These are phyloP conservation scores for Leptopilina myrica DNA, from an alignment of 2,888 invertebrate genomes.

Conservation along the genomic window DNA sequence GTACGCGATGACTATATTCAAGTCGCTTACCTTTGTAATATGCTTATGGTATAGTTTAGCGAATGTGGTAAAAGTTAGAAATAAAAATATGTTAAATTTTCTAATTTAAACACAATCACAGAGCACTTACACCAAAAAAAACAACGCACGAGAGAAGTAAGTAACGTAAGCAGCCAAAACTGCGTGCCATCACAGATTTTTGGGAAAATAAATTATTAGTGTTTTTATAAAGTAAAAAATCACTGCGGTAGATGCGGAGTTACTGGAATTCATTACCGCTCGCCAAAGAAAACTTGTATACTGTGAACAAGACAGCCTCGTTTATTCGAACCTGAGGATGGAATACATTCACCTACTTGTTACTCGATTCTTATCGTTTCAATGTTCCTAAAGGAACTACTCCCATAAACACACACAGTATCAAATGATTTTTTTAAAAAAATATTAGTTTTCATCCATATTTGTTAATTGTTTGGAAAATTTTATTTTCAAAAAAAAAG, in stretches of 20 bases:
- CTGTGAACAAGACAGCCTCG: slow-evolving; percentile 10
- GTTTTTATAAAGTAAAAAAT: not conserved
- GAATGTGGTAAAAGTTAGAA: not conserved
- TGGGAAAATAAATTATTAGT: not conserved
- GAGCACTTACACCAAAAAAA: slow-evolving; percentile 15
- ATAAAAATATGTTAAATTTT: not conserved
- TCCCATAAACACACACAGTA: not conserved
- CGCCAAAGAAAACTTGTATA: not conserved
- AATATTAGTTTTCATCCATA: no score
- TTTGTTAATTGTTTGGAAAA: no score
- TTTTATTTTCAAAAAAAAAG: no score
- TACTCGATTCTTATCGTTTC: slow-evolving; percentile 28
- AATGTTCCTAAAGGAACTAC: not conserved
- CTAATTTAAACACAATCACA: not conserved
- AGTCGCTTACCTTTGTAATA: slow-evolving; percentile 16
- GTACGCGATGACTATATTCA: not conserved
- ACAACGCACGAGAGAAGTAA: not conserved
- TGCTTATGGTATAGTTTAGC: slow-evolving; percentile 1
- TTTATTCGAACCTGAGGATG: slow-evolving; percentile 4
- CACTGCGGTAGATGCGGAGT: not conserved
- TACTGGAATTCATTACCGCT: slow-evolving; percentile 7
- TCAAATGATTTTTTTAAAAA: no score
- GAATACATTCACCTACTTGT: slow-evolving; percentile 26
- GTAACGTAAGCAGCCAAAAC: slow-evolving; percentile 16
- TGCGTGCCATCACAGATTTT: slow-evolving; percentile 16